phyloP scores from a whole-genome alignment of 2,797 vertebrate species.

The Potorous gilbertii region DNA sequence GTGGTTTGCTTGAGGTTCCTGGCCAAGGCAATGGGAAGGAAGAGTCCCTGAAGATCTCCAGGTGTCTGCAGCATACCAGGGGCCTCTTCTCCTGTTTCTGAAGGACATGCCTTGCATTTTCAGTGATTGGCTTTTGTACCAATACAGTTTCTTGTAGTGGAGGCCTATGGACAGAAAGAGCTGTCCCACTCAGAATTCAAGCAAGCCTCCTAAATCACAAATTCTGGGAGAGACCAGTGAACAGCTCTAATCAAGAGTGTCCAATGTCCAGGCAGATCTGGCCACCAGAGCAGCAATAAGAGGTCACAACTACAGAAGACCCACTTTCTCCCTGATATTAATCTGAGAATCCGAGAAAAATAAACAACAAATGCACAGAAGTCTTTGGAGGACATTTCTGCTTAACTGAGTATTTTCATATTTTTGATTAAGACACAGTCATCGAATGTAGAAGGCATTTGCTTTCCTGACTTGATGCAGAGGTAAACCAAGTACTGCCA shows the following conservation, averaged over 20 bases:
- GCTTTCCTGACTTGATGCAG: not conserved
- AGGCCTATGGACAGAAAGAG: too few relatives aligned
- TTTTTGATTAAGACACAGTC: not conserved
- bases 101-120: too few relatives aligned
- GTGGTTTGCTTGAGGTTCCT: too few relatives aligned
- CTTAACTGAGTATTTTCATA: not conserved
- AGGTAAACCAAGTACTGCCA: not conserved
- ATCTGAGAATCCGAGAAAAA: not conserved
- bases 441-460: not conserved
- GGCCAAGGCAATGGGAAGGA: too few relatives aligned
- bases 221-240: slow-evolving; percentile 26
- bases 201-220: slow-evolving; percentile 47
- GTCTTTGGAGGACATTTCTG: not conserved
- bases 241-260: slow-evolving; percentile 24
- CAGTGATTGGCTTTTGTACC: too few relatives aligned
- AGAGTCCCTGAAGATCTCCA: too few relatives aligned
- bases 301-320: slow-evolving; percentile 52
- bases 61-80: too few relatives aligned
- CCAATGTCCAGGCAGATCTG: accelerated
- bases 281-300: not conserved
- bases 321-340: not conserved
- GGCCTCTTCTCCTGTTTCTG: too few relatives aligned
- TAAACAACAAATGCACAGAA: not conserved
- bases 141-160: too few relatives aligned
- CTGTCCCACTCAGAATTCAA: not conserved